phyloP scores from a whole-genome alignment of 2,113 vertebrate species.

The Chloropsis cyanopogon region DNA sequence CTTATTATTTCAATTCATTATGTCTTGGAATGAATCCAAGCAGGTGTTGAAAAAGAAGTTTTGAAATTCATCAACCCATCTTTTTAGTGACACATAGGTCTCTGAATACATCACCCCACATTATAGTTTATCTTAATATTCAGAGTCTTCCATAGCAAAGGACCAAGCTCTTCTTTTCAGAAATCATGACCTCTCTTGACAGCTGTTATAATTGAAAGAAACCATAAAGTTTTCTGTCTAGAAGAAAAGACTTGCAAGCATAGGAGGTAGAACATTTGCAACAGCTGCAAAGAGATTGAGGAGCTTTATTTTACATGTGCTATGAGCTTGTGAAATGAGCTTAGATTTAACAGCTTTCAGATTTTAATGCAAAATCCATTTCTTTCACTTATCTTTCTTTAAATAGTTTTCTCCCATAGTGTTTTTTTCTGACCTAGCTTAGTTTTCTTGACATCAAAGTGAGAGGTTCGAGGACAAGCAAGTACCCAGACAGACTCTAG shows the following conservation, averaged over 20 bases:
- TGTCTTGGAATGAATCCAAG: neutral
- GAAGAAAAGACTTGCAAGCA: neutral
- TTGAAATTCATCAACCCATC: neutral
- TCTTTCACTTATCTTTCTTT: neutral
- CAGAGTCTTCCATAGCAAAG: neutral
- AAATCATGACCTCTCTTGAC: neutral
- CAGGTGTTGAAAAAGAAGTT: neutral
- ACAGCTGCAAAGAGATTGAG: neutral
- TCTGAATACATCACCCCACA: neutral
- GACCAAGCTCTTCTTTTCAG: neutral
- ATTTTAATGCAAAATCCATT: neutral
- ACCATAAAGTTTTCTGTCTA: neutral
- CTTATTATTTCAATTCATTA: neutral
- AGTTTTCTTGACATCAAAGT: neutral
- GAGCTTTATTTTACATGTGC: neutral
- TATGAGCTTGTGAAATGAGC: neutral
- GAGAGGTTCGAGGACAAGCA: neutral
- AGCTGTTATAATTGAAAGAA: neutral
- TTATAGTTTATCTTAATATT: conserved; percentile 30
- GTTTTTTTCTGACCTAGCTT: neutral
- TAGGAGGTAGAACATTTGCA: neutral
- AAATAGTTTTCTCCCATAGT: neutral
- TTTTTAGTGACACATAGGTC: neutral
- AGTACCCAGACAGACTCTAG: neutral
- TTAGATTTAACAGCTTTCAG: neutral